A percentile compares a stretch with the other conserved stretches of the same genome.
phyloP scores from a whole-genome alignment of 2,113 vertebrate species.

The Larimichthys polyactis region DNA sequence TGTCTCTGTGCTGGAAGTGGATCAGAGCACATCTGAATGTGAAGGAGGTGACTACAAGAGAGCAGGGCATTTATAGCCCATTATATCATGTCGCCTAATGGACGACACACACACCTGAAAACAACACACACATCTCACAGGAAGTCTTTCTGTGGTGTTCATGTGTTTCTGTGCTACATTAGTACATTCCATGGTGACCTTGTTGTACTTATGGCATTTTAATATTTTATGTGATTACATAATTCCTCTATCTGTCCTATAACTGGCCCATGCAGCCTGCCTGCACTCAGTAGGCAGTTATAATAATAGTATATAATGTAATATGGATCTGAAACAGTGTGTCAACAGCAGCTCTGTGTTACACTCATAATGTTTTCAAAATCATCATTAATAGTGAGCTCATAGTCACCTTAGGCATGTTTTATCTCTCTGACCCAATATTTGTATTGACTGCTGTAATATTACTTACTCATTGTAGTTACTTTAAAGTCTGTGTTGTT shows the following conservation, averaged over 20 bases:
- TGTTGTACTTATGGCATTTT: conserved; percentile 13
- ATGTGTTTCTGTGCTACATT: background rate
- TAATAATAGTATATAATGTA: background rate
- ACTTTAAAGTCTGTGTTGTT: background rate
- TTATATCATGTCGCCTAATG: conserved; percentile 2
- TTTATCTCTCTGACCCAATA: background rate
- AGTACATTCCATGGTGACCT: conserved; percentile 35
- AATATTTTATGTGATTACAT: background rate
- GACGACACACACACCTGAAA: conserved; percentile 2
- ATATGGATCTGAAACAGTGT: background rate
- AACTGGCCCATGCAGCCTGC: background rate
- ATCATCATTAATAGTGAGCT: background rate
- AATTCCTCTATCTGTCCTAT: background rate
- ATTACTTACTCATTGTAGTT: background rate
- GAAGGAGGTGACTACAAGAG: background rate
- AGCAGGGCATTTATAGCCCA: background rate
- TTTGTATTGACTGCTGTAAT: background rate
- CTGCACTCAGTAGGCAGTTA: background rate
- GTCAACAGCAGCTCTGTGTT: background rate
- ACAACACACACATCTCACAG: background rate
- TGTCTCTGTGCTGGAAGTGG: conserved; percentile 16
- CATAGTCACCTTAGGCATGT: background rate
- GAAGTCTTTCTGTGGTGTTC: background rate
- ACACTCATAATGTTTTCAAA: background rate
- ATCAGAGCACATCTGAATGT: conserved; percentile 9